Conservation (phyloP, 1,140 invertebrate genomes). For the Araneus ventricosus region DNA sequence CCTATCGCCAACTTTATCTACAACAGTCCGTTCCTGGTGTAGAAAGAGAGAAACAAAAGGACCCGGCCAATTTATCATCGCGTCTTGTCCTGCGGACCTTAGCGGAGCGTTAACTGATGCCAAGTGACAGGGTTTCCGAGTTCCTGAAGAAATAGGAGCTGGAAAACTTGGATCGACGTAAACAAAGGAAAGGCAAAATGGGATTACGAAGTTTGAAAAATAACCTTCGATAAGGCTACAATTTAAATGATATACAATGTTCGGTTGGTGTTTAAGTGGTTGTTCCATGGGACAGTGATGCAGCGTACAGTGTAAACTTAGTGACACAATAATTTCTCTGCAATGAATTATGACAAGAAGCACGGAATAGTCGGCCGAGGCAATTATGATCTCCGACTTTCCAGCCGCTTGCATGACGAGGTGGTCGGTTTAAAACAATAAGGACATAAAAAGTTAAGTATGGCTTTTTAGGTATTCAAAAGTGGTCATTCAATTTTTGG, state of each 20-base stretch:
- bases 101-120: slow-evolving; percentile 20
- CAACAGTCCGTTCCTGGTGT: neutral
- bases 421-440: slow-evolving; percentile 29
- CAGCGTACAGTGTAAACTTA: slow-evolving; percentile 64
- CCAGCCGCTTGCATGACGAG: neutral
- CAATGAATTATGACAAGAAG: slow-evolving; percentile 54
- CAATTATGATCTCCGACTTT: slow-evolving; percentile 8
- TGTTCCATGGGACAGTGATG: slow-evolving; percentile 43
- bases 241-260: slow-evolving; percentile 60
- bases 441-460: slow-evolving; percentile 27
- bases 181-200: neutral
- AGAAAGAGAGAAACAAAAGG: slow-evolving; percentile 14
- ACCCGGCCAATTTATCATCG: slow-evolving; percentile 3
- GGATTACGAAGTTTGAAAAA: slow-evolving; percentile 43
- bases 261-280: slow-evolving; percentile 18
- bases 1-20: neutral
- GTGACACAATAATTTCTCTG: slow-evolving; percentile 60
- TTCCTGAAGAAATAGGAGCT: slow-evolving; percentile 6
- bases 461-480: slow-evolving; percentile 58
- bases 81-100: neutral
- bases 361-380: slow-evolving; percentile 4
- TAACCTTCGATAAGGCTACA: slow-evolving; percentile 40
- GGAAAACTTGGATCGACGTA: neutral
- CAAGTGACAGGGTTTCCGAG: slow-evolving; percentile 12
- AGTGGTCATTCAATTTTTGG: slow-evolving; percentile 63